Conservation (phyloP, 2,797 vertebrate species). For the Neoniphon sammara region DNA sequence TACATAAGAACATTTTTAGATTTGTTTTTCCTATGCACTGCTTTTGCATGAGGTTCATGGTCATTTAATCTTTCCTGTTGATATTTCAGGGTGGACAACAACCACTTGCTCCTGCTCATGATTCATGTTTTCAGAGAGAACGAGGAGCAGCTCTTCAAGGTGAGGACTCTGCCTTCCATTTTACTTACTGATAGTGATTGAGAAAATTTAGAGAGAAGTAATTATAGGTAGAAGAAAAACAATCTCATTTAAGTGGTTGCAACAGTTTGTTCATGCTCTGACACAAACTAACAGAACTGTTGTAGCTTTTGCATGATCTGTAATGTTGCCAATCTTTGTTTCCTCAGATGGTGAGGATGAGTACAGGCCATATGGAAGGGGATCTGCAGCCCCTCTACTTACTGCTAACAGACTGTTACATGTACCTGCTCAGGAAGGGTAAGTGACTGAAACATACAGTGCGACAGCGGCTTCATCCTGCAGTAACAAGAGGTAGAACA, state of each 20-base stretch:
- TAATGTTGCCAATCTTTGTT: constrained; percentile 6
- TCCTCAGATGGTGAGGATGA: constrained; percentile 95
- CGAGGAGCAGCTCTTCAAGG: constrained; percentile 97
- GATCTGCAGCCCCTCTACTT: constrained; percentile 94
- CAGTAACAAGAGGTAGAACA: not conserved
- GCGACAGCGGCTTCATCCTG: not conserved
- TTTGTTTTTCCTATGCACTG: too few species aligned
- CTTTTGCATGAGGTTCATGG: too few species aligned
- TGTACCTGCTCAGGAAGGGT: constrained; percentile 98
- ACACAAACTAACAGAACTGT: too few species aligned
- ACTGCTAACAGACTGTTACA: constrained; percentile 94
- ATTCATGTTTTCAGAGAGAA: constrained; percentile 98
- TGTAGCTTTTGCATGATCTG: too few species aligned
- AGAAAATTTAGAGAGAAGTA: too few species aligned
- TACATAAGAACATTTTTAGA: too few species aligned
- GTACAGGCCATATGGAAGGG: constrained; percentile 98
- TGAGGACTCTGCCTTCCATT: constrained; percentile 53
- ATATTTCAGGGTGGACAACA: constrained; percentile 94
- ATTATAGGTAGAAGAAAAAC: too few species aligned
- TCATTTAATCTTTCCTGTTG: constrained; percentile 5
- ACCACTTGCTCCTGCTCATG: constrained; percentile 96
- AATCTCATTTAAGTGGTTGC: too few species aligned
- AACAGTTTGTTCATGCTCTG: too few species aligned
- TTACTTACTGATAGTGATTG: not conserved
- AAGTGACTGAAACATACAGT: constrained; percentile 7